Conservation (phyloP, 2,797 vertebrate species). For the Gobio occitaniae region DNA sequence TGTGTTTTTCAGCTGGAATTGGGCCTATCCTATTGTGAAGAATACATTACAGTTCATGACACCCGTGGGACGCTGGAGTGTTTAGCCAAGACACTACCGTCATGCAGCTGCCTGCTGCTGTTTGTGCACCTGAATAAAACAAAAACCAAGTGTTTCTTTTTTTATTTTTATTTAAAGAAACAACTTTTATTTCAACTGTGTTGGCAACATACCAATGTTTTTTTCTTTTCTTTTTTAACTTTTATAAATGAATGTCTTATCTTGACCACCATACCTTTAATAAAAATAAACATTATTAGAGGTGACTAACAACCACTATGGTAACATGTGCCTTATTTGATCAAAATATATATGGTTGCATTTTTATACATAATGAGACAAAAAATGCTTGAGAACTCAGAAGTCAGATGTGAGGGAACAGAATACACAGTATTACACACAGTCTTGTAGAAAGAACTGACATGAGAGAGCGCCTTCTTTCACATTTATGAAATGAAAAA, state of each 20-base stretch:
- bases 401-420: constrained; percentile 45
- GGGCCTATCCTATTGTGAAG: constrained; percentile 48
- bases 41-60: constrained; percentile 44
- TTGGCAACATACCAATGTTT: constrained; percentile 89
- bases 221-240: constrained; percentile 48
- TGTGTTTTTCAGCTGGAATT: constrained; percentile 42
- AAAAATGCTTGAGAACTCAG: constrained; percentile 55
- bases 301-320: constrained; percentile 88
- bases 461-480: constrained; percentile 67
- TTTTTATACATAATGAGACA: constrained; percentile 81
- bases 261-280: constrained; percentile 88
- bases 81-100: neutral
- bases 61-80: constrained; percentile 32
- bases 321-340: constrained; percentile 83
- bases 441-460: constrained; percentile 63
- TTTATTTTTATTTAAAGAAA: constrained; percentile 78
- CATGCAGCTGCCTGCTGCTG: constrained; percentile 13
- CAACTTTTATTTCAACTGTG: constrained; percentile 87
- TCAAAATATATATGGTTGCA: constrained; percentile 86
- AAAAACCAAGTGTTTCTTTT: constrained; percentile 14
- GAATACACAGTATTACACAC: constrained; percentile 82
- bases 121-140: constrained; percentile 7
- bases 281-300: constrained; percentile 97
- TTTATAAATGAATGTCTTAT: constrained; percentile 91
- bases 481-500: constrained; percentile 69